Base-by-base conservation (phyloP, 2,113 vertebrate species). In the cat (Felis catus) region DNA sequence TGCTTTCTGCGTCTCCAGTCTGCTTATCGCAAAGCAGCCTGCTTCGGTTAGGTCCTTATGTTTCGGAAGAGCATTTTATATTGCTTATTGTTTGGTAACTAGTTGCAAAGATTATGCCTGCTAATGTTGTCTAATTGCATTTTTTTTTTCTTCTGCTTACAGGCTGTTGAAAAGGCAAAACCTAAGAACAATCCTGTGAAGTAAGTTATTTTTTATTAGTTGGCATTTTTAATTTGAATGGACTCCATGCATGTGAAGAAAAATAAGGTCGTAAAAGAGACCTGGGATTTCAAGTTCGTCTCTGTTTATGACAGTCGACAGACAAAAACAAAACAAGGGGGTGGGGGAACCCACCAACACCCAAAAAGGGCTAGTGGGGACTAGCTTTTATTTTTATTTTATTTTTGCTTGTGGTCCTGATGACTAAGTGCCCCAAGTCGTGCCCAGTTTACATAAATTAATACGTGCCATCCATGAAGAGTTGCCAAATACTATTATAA, bases 161-260 rank as follows among this genome's bases (percentile, higher is more conserved):
- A 99, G 99, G 99, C 99, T 98, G 99, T 99, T 70, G 99, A 99
- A 98, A 99, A 99, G 98, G 98, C 99, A 98, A 99, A 99, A 98
- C 98, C 99, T 98, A 99, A 99, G 99, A 99, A 98, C 98, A 98
- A 99, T 97, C 99, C 99, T 97, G 98, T 99, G 63, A 99, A 99
- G 99, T 99, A 99, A 99, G 99, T 99, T 96, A 41, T 93, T 98
- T 97, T 96, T 73, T 98, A 96, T 97, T 97, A 0, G 0, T 98
- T 98, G 93, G 53, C 96, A 97, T 97, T 97, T 87, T 85, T 79
- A 45, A 91, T 85, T 98, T 98, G 93, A 97, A 97, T 7, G 0
- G 88, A 88, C 23, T 93, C n/a, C 0, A 74, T 97, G 66, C 36
- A n/a, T 93, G n/a, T 85, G 76, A 51, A 66, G 15, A 93, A 94